These are phyloP conservation scores for Emydocephalus ijimae DNA, from an alignment of 2,113 vertebrate species.

Conservation along the genomic window DNA sequence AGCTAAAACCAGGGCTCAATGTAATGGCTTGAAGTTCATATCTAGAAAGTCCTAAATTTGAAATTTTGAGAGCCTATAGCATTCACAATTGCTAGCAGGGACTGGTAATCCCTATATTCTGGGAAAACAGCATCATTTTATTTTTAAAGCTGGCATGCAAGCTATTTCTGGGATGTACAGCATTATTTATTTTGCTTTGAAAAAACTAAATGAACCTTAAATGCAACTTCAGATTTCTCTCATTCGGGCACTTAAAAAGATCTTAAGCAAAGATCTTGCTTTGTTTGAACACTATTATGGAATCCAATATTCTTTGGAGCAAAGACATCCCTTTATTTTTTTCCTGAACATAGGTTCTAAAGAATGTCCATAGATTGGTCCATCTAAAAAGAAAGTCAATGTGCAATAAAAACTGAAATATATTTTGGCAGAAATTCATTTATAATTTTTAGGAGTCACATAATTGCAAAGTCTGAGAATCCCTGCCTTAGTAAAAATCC, in stretches of 20 bases:
- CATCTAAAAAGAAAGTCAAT: background rate
- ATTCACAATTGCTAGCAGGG: background rate
- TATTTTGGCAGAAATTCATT: background rate
- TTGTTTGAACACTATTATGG: background rate
- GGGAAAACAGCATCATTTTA: background rate
- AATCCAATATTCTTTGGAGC: background rate
- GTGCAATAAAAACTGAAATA: background rate
- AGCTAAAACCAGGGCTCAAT: background rate
- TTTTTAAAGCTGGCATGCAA: background rate
- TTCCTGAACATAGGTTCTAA: background rate
- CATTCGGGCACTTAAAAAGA: background rate
- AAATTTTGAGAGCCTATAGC: background rate
- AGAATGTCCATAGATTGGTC: background rate
- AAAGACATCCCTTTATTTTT: background rate
- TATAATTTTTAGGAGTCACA: background rate
- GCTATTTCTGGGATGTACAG: background rate
- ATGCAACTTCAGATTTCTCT: background rate
- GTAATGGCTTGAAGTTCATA: background rate
- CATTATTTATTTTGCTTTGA: background rate
- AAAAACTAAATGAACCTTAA: background rate
- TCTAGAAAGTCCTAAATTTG: background rate
- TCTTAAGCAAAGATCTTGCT: background rate
- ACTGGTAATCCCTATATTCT: background rate
- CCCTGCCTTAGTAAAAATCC: background rate
- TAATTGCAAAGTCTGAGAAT: background rate